phyloP scores from a whole-genome alignment of 2,888 invertebrate genomes.

The Agrotis clavis region DNA sequence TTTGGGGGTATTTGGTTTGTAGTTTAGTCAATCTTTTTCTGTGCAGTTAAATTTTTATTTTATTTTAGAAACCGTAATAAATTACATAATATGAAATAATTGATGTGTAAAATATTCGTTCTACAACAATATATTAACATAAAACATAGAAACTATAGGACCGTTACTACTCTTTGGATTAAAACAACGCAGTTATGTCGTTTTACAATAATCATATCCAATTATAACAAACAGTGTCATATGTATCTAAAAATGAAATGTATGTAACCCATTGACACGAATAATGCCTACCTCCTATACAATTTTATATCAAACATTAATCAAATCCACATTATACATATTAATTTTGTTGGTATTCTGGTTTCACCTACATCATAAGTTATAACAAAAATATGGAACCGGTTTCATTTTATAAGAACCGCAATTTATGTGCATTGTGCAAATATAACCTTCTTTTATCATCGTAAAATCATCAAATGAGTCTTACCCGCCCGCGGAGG shows the following conservation, averaged over 20 bases:
- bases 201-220: background rate
- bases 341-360: slow-evolving; percentile 8
- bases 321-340: too few relatives aligned
- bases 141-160: background rate
- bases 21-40: background rate
- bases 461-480: too few relatives aligned
- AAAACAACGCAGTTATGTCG: background rate
- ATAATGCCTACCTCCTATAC: slow-evolving; percentile 11
- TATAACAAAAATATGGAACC: slow-evolving; percentile 5
- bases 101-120: background rate
- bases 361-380: background rate
- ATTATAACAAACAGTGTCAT: too few relatives aligned
- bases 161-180: background rate
- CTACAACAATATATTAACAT: background rate
- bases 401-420: background rate
- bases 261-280: background rate
- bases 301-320: slow-evolving; percentile 4
- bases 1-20: slow-evolving; percentile 30
- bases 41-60: background rate
- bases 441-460: too few relatives aligned
- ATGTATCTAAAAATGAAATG: background rate
- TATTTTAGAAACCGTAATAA: background rate
- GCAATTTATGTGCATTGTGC: background rate
- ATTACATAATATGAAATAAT: background rate
- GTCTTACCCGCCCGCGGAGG: too few relatives aligned